Base-by-base conservation (phyloP, 2,113 vertebrate genomes). In the Okapia johnstoni region DNA sequence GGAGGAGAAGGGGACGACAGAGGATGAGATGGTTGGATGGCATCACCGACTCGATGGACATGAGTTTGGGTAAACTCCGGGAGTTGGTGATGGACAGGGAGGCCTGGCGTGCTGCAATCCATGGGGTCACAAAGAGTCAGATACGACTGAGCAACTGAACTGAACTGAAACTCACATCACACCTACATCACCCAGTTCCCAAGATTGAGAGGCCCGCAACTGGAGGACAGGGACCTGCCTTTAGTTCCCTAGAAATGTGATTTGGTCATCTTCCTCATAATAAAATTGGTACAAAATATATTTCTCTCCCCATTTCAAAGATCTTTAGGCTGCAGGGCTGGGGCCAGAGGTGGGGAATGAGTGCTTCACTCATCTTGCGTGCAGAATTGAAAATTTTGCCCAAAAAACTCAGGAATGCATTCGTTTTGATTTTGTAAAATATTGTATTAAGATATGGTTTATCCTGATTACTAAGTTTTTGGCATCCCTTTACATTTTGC, bases 261-360 rank as follows among this genome's bases (percentile, higher is more conserved):
- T 33, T 58, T 88, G 63, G 10, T 81, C 15, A 14, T 4, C 57
- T 92, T 63, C 48, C 28, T 88, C 14, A 66, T 40, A 43, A 43
- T 63, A 77, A 91, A 81, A 76, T 5, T 40, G 33, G 33, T 25
- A n/a, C 7, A 30, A 40, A 25, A 36, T 81, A 55, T 77, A 8
- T 80, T 79, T 0, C 12, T 0, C 0, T 4, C 25, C 48, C 1
- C 21, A 13, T 0, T 90, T 93, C 40, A 17, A 0, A 0, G 86
- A 70, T 58, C 9, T 66, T 36, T n/a, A 19, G n/a, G 3, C 36
- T 66, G 8, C 16, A 43, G 26, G 43, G 43, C 12, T 23, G 30
- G 33, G 14, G 15, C 12, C 5, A 3, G 4, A 11, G 12, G 30
- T 13, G 13, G 2, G 57, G 6, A 46, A 8, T 10, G n/a, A 52